A percentile compares a stretch with the other conserved stretches of the same genome.
phyloP scores from a whole-genome alignment of 2,113 vertebrate species.

The Periophthalmodon schlosseri region DNA sequence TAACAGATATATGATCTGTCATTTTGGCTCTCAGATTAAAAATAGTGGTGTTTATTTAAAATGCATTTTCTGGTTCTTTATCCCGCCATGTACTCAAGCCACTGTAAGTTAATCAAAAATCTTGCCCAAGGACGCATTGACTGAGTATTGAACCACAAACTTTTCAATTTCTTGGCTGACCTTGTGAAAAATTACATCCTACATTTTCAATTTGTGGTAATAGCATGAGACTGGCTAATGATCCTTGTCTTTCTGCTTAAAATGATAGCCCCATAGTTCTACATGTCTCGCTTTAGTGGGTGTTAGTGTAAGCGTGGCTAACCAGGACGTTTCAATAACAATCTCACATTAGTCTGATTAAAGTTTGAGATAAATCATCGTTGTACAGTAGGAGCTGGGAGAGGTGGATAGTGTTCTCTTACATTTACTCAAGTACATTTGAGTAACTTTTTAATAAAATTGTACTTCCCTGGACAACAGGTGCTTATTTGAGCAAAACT shows the following conservation, averaged over 20 bases:
- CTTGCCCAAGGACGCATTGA: not conserved
- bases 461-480: no score
- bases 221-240: not conserved
- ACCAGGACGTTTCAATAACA: not conserved
- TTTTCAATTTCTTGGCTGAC: not conserved
- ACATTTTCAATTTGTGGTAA: not conserved
- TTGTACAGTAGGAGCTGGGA: not conserved
- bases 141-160: not conserved
- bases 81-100: not conserved
- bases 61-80: no score
- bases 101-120: not conserved
- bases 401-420: not conserved
- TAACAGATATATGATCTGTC: no score
- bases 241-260: not conserved
- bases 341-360: conserved; percentile 6
- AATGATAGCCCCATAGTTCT: not conserved
- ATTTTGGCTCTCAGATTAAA: no score
- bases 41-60: no score
- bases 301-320: not conserved
- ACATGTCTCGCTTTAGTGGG: not conserved
- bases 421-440: no score
- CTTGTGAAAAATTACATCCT: not conserved
- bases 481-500: no score
- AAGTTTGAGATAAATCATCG: not conserved
- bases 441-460: no score